Conservation (phyloP, 2,888 invertebrate genomes). For the Pyrrhia umbra region DNA sequence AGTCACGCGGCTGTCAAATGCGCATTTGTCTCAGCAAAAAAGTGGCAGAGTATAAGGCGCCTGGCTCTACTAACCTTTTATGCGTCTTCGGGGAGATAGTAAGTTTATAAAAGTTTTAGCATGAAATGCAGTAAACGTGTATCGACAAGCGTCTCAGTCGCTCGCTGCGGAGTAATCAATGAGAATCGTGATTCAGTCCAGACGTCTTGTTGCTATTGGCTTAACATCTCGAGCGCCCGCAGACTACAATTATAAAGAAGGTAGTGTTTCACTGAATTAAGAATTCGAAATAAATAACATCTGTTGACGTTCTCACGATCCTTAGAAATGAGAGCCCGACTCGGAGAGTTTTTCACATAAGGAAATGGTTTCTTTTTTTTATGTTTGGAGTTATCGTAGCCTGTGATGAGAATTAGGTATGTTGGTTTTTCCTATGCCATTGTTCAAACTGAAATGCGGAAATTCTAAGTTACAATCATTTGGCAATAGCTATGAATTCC, state of each 20-base stretch:
- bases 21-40: no score
- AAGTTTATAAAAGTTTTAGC: not conserved
- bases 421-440: not conserved
- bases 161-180: conserved; percentile 15
- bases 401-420: not conserved
- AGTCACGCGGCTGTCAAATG: no score
- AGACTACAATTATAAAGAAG: conserved; percentile 32
- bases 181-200: conserved; percentile 21
- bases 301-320: conserved; percentile 36
- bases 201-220: conserved; percentile 15
- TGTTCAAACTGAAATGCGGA: not conserved
- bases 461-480: not conserved
- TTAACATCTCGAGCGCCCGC: conserved; percentile 27
- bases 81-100: not conserved
- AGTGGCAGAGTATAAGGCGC: no score
- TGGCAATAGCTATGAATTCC: not conserved
- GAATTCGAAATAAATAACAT: conserved; percentile 11
- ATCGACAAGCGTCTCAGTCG: conserved; percentile 9
- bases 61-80: no score
- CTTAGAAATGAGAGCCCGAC: not conserved
- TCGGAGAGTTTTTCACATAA: not conserved
- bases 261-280: conserved; percentile 8
- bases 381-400: not conserved
- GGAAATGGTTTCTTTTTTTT: not conserved
- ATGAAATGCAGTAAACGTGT: conserved; percentile 8